Evolutionary conservation across 2,113 vertebrate genomes (phyloP).

Genomic region (Takifugu flavidus): DNA sequence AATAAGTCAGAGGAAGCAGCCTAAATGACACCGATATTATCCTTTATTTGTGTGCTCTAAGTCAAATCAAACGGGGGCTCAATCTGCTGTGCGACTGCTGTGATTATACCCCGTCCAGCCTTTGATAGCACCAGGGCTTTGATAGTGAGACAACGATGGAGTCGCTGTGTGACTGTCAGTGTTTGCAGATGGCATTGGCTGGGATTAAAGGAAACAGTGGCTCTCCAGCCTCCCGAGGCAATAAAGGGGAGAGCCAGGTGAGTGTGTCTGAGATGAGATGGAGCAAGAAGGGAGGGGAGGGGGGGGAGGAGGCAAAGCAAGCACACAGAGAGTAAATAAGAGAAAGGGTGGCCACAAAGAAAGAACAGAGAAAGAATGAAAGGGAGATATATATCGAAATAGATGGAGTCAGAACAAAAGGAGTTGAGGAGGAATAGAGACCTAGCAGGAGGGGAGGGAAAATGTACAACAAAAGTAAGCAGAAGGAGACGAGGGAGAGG

Average conservation of each 20-base stretch:
- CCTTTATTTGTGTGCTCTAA: conserved; percentile 69
- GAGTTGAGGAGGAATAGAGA: conserved; percentile 45
- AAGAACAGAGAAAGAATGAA: conserved; percentile 48
- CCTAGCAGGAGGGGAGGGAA: conserved; percentile 32
- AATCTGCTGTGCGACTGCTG: conserved; percentile 60
- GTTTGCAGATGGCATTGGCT: conserved; percentile 72
- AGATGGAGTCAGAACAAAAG: conserved; percentile 60
- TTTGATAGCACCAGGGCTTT: conserved; percentile 65
- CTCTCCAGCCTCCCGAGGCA: conserved; percentile 73
- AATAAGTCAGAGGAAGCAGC: conserved; percentile 65
- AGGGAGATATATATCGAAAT: conserved; percentile 59
- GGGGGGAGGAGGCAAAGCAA: conserved; percentile 34
- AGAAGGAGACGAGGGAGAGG: conserved; percentile 51
- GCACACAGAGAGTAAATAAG: conserved; percentile 65
- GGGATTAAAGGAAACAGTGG: conserved; percentile 69
- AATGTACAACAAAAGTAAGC: conserved; percentile 19
- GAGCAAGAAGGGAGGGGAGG: conserved; percentile 41
- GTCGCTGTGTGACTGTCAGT: conserved; percentile 59
- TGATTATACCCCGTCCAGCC: conserved; percentile 62
- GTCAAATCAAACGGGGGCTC: conserved; percentile 71
- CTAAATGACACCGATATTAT: conserved; percentile 70
- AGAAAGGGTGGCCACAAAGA: conserved; percentile 42
- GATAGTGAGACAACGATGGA: conserved; percentile 63
- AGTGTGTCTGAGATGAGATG: conserved; percentile 68
- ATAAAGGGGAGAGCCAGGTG: conserved; percentile 66